Percentiles rank a stretch among this genome's conserved stretches.
Conservation (phyloP, 2,113 vertebrate genomes). For the Ophthalmolycus amberensis region DNA sequence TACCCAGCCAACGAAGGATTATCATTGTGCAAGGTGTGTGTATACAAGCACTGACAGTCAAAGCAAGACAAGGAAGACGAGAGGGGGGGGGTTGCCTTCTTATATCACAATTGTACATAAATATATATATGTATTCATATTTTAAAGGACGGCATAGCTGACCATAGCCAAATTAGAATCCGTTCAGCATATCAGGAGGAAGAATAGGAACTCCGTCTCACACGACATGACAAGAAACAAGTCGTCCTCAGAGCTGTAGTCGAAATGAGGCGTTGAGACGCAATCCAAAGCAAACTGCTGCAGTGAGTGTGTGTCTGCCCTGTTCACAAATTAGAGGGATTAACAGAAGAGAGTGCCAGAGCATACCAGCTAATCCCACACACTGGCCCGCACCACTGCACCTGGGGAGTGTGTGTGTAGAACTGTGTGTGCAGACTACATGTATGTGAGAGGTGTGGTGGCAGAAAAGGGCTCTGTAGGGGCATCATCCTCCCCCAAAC, state of each 20-base stretch:
- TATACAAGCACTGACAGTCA: constrained; percentile 18
- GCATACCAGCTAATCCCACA: constrained; percentile 74
- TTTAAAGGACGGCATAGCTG: constrained; percentile 65
- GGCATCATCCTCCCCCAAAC: constrained; percentile 3
- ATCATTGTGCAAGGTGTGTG: constrained; percentile 18
- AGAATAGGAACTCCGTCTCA: constrained; percentile 15
- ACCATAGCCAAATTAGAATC: constrained; percentile 69
- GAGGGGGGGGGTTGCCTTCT: constrained; percentile 26
- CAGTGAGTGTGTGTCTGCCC: constrained; percentile 54
- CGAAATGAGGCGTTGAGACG: constrained; percentile 28
- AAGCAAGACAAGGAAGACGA: constrained; percentile 15
- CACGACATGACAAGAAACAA: constrained; percentile 8
- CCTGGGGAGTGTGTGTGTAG: constrained; percentile 54
- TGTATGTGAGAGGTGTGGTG: constrained; percentile 25
- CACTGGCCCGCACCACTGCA: constrained; percentile 75
- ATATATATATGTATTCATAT: not conserved
- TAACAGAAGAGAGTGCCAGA: constrained; percentile 80
- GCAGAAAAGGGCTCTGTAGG: constrained; percentile 26
- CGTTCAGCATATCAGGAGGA: constrained; percentile 70
- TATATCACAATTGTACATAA: constrained; percentile 18
- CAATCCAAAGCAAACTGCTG: constrained; percentile 45
- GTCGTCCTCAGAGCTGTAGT: constrained; percentile 4
- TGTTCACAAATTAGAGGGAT: constrained; percentile 85
- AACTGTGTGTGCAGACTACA: not conserved
- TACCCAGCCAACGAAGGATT: constrained; percentile 60